Evolutionary conservation across 2,888 invertebrate species (phyloP), one percentile per base, ranked within the genome.

Genomic region (Agrypnus murinus): DNA sequence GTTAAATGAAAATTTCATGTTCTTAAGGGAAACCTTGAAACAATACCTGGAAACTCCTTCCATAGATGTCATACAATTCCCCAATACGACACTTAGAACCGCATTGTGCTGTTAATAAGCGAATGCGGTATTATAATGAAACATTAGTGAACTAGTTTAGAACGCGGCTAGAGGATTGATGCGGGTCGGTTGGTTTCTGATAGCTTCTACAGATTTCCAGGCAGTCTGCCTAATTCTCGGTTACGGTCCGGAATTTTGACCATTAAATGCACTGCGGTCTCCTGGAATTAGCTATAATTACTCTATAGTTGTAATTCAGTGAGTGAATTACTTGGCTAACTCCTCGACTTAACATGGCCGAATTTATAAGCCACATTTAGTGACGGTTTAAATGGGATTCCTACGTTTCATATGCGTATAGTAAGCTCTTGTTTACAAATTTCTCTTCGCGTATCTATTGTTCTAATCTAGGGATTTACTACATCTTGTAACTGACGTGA

Each of bases 271-370:
- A 50, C 32, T 63, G 68, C 55, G 71, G 70, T 70, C 46, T 31
- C 36, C 48, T 60, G 46, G 67, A 65, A 68, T 71, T 71, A 68
- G 46, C 68, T 64, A 55, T 68, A 71, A 71, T 71, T 71, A 68
- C 71, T 68, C 59, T 62, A 67, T 64, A 67, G 66, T 71, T 67
- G 67, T 67, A 66, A 66, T 66, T 66, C 50, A 66, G 60, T 43
- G 38, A 67, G 12, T 40, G 53, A 58, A 60, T 60, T 67, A 62
- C 48, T 67, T 32, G 25, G 25, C 48, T 59, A 48, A 59, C 38
- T 59, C 60, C 40, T 8, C 38, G 40, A 50, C 38, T 66, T 65
- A 58, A 65, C 65, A 55, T 55, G 65, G 43, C 19, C 43, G 53
- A 65, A 65, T 55, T 65, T 65, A 65, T 65, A 65, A 65, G 57